Evolutionary conservation across 2,888 invertebrate species (phyloP), one percentile per base, ranked within the genome.

Genomic region (Mesoligia furuncula): DNA sequence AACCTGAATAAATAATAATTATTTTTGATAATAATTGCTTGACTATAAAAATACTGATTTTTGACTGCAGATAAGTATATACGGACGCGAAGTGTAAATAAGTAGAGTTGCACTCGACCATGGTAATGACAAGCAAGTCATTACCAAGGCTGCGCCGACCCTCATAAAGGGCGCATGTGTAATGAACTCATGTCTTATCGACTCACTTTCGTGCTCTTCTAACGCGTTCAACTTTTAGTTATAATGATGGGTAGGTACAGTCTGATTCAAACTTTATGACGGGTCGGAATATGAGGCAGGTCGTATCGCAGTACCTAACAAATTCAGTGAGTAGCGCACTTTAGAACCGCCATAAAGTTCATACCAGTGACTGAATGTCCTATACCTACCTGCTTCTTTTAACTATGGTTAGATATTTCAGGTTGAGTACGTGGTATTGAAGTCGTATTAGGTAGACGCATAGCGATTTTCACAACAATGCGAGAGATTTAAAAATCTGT

Each of bases 61-160:
- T 65, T 20, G 8, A 24, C 24, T 39, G 36, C 45, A 48, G 20
- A 24, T 45, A 57, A 5, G 5, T n/a, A 54, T 24, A 24, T 20
- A 48, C 20, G 39, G 11, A 17, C 17, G 24, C 0, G 20, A 42
- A 2, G 13, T 48, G 54, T 27, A 67, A 31, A n/a, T 51, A 7
- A 6, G 6, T 42, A 42, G 31, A 31, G 61, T 65, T 59, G 69
- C 57, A 48, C 48, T 79, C 20, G n/a, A 61, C 69, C 64, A 24
- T 79, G 75, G 51, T 77, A 64, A 76, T 76, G 54, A 39, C 70
- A 36, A 64, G 62, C 62, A 73, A 73, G 39, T 77, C 77, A 85
- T 77, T 76, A 71, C 70, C 83, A 82, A 77, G 83, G 83, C n/a
- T 65, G 20, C n/a, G 51, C 31, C 27, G 75, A 69, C 65, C 65